Evolutionary conservation across 2,113 vertebrate genomes (phyloP).

Genomic region (Cyphomyrus plagiostoma): DNA sequence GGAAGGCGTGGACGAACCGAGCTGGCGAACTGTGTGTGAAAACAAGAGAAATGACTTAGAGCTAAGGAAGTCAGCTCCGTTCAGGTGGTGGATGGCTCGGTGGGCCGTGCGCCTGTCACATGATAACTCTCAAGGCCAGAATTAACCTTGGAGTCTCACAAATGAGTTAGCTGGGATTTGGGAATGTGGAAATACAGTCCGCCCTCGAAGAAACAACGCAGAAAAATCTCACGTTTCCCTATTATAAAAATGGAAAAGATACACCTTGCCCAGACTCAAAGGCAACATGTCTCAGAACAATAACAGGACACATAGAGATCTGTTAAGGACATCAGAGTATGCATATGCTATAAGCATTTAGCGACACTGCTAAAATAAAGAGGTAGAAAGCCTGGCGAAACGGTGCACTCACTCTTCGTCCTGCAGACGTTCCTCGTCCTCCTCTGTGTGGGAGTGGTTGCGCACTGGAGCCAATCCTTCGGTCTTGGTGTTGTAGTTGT

Average conservation of each 20-base stretch:
- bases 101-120: background rate
- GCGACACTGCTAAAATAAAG: background rate
- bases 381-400: background rate
- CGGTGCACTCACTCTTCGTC: constrained; percentile 79
- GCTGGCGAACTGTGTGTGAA: constrained; percentile 34
- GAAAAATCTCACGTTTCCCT: background rate
- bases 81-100: constrained; percentile 6
- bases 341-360: background rate
- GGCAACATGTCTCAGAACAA: background rate
- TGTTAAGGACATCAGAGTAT: background rate
- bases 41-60: constrained; percentile 54
- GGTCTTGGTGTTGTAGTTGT: constrained; percentile 89
- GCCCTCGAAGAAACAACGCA: background rate
- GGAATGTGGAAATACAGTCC: background rate
- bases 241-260: background rate
- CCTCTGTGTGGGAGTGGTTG: constrained; percentile 72
- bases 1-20: constrained; percentile 31
- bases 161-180: background rate
- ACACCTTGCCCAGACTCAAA: background rate
- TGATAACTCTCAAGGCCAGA: constrained; percentile 6
- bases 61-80: constrained; percentile 2
- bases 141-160: background rate
- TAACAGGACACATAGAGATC: background rate
- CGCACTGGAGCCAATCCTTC: constrained; percentile 82
- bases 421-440: constrained; percentile 79